Evolutionary conservation across 2,888 invertebrate species (phyloP).

Genomic region (Neoitamus cyanurus): DNA sequence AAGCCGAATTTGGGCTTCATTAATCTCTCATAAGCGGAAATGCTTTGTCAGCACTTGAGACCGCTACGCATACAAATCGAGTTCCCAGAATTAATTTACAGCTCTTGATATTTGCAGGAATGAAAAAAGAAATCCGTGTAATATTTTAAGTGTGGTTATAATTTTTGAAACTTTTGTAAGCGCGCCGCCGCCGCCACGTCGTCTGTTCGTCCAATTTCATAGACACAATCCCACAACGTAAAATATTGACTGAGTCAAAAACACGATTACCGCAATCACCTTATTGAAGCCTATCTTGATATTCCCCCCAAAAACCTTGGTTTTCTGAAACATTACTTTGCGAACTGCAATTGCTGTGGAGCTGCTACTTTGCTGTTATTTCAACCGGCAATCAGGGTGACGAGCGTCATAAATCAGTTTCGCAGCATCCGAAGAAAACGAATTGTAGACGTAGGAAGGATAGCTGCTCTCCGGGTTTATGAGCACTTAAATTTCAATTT

Average conservation of each 20-base stretch:
- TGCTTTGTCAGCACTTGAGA: too few species aligned
- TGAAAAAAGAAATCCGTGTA: too few species aligned
- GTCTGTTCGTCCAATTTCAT: too few species aligned
- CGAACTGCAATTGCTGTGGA: neutral
- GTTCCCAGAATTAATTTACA: too few species aligned
- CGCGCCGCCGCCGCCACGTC: too few species aligned
- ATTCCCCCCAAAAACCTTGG: neutral
- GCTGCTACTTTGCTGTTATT: neutral
- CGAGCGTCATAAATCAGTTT: neutral
- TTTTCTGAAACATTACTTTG: neutral
- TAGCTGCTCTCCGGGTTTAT: neutral
- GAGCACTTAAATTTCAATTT: constrained; percentile 5
- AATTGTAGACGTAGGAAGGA: neutral
- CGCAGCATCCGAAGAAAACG: neutral
- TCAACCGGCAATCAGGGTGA: neutral
- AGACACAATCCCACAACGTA: neutral
- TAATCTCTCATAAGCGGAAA: too few species aligned
- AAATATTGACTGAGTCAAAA: neutral
- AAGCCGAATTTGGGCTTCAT: too few species aligned
- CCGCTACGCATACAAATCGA: too few species aligned
- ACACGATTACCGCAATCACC: neutral
- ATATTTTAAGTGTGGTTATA: too few species aligned
- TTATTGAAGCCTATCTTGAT: neutral
- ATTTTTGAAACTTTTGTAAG: too few species aligned
- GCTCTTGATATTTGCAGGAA: too few species aligned